These are phyloP conservation scores for Tragelaphus oryx DNA, from an alignment of 2,797 vertebrate species.

Conservation along the genomic window DNA sequence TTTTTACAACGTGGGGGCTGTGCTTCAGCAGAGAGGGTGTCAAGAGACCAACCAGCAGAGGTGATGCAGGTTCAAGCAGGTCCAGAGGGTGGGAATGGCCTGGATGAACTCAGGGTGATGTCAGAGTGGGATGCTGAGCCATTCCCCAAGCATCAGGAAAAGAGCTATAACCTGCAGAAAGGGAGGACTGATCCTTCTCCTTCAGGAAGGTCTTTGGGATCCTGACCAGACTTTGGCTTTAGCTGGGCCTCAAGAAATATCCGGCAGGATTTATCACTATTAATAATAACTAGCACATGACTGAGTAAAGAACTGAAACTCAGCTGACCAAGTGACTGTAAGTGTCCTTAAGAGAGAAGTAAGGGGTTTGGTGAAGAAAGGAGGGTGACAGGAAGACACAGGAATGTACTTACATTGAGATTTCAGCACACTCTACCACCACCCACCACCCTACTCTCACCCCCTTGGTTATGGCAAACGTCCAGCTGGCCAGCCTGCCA, in stretches of 20 bases:
- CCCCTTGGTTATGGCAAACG: neutral
- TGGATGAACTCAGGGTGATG: neutral
- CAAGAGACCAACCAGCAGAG: neutral
- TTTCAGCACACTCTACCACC: neutral
- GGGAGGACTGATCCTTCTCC: neutral
- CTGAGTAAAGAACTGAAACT: conserved; percentile 48
- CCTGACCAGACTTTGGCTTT: neutral
- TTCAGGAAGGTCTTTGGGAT: neutral
- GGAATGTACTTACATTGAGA: neutral
- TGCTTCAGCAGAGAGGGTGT: neutral
- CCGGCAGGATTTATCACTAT: conserved; percentile 12
- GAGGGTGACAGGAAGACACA: neutral
- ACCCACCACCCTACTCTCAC: neutral
- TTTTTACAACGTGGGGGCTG: neutral
- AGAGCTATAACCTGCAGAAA: neutral
- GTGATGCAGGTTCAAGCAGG: neutral
- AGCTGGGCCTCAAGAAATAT: neutral
- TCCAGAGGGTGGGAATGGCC: neutral
- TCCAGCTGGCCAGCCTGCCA: neutral
- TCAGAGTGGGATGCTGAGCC: neutral
- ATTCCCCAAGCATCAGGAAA: neutral
- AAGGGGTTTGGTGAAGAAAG: neutral
- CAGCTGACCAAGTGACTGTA: neutral
- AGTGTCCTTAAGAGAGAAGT: neutral
- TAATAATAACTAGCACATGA: conserved; percentile 48